A percentile compares a stretch with the other conserved stretches of the same genome.
These are phyloP conservation scores for Hyles euphorbiae DNA, from an alignment of 1,140 invertebrate genomes.

Conservation along the genomic window DNA sequence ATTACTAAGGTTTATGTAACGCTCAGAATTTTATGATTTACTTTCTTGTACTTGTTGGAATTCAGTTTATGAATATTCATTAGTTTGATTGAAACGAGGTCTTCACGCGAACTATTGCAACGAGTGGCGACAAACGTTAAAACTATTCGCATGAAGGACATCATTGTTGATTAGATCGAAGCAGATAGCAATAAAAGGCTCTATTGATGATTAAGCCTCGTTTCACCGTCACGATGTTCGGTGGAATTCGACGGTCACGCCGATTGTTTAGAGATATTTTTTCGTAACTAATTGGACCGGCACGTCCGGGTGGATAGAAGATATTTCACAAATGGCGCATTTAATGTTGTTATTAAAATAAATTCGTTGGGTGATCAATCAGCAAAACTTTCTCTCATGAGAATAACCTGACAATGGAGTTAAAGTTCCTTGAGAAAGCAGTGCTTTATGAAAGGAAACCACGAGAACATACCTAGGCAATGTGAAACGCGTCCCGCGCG, in stretches of 20 bases:
- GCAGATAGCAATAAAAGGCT: slow-evolving; percentile 40
- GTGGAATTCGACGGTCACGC: slow-evolving; percentile 29
- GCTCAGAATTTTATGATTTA: too few species aligned
- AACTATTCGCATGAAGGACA: slow-evolving; percentile 32
- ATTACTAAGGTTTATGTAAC: too few species aligned
- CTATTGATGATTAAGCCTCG: slow-evolving; percentile 32
- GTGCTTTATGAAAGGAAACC: slow-evolving; percentile 23
- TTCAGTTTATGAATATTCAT: too few species aligned
- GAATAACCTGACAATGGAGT: slow-evolving; percentile 33
- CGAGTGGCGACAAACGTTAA: slow-evolving; percentile 4
- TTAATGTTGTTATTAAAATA: background rate
- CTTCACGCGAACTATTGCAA: slow-evolving; percentile 1
- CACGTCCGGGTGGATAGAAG: slow-evolving; percentile 26
- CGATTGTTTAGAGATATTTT: slow-evolving; percentile 20
- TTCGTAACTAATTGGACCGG: slow-evolving; percentile 24
- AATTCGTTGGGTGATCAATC: background rate
- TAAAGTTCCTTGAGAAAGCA: slow-evolving; percentile 38
- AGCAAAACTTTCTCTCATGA: slow-evolving; percentile 16
- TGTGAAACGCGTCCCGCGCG: slow-evolving; percentile 30
- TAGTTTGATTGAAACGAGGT: background rate
- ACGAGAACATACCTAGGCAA: slow-evolving; percentile 17
- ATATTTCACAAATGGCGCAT: background rate
- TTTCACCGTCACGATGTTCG: slow-evolving; percentile 20
- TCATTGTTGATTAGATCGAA: slow-evolving; percentile 39
- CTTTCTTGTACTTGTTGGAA: too few species aligned